Conservation (phyloP, 1,140 invertebrate species). For the Drosophila mojavensis region DNA sequence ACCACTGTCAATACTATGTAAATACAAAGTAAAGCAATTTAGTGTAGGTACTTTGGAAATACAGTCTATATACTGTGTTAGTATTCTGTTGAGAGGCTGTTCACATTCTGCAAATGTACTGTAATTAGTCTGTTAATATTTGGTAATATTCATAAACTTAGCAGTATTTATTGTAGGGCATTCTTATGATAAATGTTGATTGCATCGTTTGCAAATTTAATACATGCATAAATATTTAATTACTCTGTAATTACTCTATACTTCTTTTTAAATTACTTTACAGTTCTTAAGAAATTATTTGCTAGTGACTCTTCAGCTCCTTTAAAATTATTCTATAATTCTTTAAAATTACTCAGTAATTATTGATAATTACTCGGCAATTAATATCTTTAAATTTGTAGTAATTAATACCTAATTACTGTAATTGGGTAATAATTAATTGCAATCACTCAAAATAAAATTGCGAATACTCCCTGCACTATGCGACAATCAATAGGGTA, state of each 20-base stretch:
- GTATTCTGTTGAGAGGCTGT: too few species aligned
- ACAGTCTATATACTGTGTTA: too few species aligned
- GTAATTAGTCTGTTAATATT: too few species aligned
- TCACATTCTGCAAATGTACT: too few species aligned
- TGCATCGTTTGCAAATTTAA: too few species aligned
- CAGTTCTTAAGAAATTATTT: neutral
- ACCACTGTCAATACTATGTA: too few species aligned
- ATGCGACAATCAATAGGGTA: slow-evolving; percentile 14
- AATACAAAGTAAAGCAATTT: too few species aligned
- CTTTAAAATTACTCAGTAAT: neutral
- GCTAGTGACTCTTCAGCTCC: neutral
- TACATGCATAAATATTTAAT: neutral
- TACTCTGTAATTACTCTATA: neutral
- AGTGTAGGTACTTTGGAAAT: too few species aligned
- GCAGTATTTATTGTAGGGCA: too few species aligned
- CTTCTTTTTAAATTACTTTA: neutral
- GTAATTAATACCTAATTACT: neutral
- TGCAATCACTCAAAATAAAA: neutral
- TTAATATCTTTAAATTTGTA: neutral
- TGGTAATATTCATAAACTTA: too few species aligned
- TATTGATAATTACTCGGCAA: neutral
- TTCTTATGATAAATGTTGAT: too few species aligned
- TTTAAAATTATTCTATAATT: neutral
- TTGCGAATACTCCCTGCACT: neutral
- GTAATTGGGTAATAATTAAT: neutral